Conservation (phyloP, 2,113 vertebrate genomes). For the Geococcyx californianus region DNA sequence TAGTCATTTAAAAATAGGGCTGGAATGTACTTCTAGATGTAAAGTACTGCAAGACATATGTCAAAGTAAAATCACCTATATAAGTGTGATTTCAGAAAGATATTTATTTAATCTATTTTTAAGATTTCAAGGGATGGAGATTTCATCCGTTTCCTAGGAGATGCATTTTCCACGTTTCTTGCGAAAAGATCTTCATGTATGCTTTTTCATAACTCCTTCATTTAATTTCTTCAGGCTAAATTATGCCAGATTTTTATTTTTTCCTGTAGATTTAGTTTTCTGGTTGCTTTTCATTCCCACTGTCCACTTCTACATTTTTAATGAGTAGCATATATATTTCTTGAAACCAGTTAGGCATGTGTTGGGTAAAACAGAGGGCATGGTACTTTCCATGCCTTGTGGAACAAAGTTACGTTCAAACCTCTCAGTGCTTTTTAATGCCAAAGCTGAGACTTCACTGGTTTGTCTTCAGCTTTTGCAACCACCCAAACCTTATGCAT, state of each 20-base stretch:
- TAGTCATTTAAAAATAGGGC: not conserved
- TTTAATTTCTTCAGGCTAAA: not conserved
- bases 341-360: not conserved
- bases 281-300: not conserved
- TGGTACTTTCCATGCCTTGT: not conserved
- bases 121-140: not conserved
- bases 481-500: accelerated
- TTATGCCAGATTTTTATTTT: not conserved
- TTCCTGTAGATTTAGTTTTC: not conserved
- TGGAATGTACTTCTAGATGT: not conserved
- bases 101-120: not conserved
- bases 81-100: not conserved
- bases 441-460: not conserved
- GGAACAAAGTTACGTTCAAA: not conserved
- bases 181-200: not conserved
- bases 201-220: not conserved
- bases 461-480: not conserved
- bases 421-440: accelerated
- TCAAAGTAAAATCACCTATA: not conserved
- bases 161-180: not conserved
- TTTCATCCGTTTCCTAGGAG: not conserved
- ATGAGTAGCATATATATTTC: not conserved
- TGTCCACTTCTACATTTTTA: not conserved
- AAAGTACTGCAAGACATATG: not conserved
- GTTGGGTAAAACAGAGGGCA: not conserved